Percentiles rank a stretch among this genome's conserved stretches.
Evolutionary conservation across 2,888 invertebrate genomes (phyloP).

Genomic region (Watsonalla cultraria): DNA sequence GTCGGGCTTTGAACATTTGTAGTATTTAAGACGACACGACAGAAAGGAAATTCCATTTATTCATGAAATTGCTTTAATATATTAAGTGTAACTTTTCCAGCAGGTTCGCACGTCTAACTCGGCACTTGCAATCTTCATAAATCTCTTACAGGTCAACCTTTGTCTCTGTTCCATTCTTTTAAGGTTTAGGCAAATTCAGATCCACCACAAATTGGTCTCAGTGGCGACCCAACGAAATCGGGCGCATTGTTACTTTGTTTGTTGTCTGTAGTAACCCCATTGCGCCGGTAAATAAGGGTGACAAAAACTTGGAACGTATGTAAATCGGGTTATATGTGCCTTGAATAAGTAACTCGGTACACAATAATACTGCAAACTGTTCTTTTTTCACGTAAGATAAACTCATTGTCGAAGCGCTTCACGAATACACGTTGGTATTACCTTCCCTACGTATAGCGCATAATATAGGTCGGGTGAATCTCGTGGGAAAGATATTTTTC

Average conservation of each 20-base stretch:
- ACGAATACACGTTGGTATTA: conserved; percentile 31
- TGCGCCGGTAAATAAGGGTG: conserved; percentile 48
- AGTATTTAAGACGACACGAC: background rate
- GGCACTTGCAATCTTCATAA: conserved; percentile 58
- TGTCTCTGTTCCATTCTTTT: conserved; percentile 60
- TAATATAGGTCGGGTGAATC: conserved; percentile 24
- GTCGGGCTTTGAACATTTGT: background rate
- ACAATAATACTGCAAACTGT: conserved; percentile 32
- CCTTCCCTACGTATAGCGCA: conserved; percentile 16
- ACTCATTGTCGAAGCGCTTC: conserved; percentile 31
- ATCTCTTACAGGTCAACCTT: conserved; percentile 61
- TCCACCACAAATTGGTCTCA: conserved; percentile 60
- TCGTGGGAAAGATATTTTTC: conserved; percentile 15
- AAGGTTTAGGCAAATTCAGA: conserved; percentile 65
- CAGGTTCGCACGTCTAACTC: background rate
- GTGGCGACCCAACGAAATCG: conserved; percentile 33
- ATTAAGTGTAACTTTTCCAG: background rate
- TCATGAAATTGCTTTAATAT: background rate
- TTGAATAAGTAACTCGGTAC: conserved; percentile 45
- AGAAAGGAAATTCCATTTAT: background rate
- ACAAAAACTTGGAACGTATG: conserved; percentile 45
- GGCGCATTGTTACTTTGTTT: conserved; percentile 43
- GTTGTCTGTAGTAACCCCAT: conserved; percentile 27
- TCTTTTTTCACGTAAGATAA: conserved; percentile 24
- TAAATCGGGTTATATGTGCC: conserved; percentile 52